Evolutionary conservation across 1,140 invertebrate species (phyloP).

Genomic region (Psilanteris sp.): DNA sequence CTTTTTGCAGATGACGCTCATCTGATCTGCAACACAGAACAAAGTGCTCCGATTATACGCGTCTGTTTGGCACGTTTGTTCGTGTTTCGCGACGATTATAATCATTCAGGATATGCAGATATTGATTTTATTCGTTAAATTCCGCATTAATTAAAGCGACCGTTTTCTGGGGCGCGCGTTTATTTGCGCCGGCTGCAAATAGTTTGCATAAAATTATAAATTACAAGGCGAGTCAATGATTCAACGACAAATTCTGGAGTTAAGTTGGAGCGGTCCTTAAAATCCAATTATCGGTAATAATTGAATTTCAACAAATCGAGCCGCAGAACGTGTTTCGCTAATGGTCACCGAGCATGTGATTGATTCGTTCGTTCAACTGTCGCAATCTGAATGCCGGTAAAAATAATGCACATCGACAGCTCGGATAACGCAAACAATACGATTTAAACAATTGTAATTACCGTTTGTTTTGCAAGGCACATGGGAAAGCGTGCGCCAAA

Average conservation of each 20-base stretch:
- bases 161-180: too few species aligned
- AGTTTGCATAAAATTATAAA: not conserved
- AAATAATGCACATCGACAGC: conserved; percentile 11
- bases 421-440: conserved; percentile 4
- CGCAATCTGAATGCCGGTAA: conserved; percentile 8
- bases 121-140: too few species aligned
- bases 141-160: too few species aligned
- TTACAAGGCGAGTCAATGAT: not conserved
- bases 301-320: conserved; percentile 19
- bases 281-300: conserved; percentile 27
- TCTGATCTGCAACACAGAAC: conserved; percentile 87
- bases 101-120: too few species aligned
- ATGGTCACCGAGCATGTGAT: conserved; percentile 9
- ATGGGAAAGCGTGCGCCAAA: not conserved
- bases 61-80: not conserved
- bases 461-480: conserved; percentile 3
- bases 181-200: too few species aligned
- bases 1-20: conserved; percentile 91
- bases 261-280: conserved; percentile 15
- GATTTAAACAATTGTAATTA: conserved; percentile 17
- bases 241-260: not conserved
- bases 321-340: conserved; percentile 1
- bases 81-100: too few species aligned
- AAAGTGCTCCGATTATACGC: conserved; percentile 34
- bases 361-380: conserved; percentile 29